A percentile compares a stretch with the other conserved stretches of the same genome.
These are phyloP conservation scores for Cephalopholis sonnerati DNA, from an alignment of 2,113 vertebrate species.

Conservation along the genomic window DNA sequence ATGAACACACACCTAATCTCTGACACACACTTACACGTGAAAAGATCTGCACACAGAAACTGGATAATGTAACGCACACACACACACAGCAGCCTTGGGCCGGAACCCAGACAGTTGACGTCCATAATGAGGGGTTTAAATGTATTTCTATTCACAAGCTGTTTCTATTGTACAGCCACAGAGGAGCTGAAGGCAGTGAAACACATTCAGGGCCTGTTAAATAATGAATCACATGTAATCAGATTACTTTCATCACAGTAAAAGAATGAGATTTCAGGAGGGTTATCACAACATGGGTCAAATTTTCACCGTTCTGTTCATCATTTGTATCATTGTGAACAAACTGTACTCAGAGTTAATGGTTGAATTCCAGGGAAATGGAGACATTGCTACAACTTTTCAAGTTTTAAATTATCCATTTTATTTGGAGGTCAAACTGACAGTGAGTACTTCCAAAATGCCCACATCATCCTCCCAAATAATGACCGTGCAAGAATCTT, in stretches of 20 bases:
- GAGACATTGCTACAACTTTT: too few species aligned
- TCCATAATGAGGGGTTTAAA: conserved; percentile 71
- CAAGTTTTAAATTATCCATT: too few species aligned
- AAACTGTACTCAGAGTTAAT: too few species aligned
- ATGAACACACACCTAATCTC: conserved; percentile 9
- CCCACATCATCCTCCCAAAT: too few species aligned
- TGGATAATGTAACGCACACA: conserved; percentile 23
- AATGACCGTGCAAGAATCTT: too few species aligned
- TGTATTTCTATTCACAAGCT: conserved; percentile 67
- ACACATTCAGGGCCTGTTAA: conserved; percentile 7
- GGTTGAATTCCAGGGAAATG: too few species aligned
- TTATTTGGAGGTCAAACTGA: too few species aligned
- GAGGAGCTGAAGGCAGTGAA: conserved; percentile 17
- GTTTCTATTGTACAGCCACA: conserved; percentile 34
- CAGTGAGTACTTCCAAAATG: too few species aligned
- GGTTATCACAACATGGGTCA: background rate
- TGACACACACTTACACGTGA: conserved; percentile 12
- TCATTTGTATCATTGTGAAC: background rate
- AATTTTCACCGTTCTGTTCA: background rate
- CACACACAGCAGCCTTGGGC: conserved; percentile 50
- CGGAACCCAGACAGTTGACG: conserved; percentile 49
- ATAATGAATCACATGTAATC: conserved; percentile 10
- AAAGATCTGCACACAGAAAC: conserved; percentile 20
- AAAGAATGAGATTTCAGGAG: background rate
- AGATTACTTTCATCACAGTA: conserved; percentile 1